Conservation (phyloP, 2,888 invertebrate genomes). For the Chloroclystis v-ata region DNA sequence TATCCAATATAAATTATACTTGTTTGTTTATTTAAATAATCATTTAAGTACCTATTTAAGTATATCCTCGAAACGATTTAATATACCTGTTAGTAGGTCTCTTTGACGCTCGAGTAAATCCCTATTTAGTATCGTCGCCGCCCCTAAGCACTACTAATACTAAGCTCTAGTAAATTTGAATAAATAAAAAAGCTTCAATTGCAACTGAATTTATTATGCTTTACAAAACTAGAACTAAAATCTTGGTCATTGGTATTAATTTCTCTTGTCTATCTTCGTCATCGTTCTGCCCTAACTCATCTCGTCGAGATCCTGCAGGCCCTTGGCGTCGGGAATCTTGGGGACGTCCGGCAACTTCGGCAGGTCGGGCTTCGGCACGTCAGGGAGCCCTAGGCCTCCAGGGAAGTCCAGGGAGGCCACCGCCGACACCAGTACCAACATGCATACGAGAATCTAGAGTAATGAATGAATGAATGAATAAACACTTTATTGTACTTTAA, state of each 20-base stretch:
- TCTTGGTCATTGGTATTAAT: no score
- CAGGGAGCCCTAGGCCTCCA: conserved; percentile 37
- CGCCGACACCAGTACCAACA: conserved; percentile 51
- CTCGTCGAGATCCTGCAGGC: conserved; percentile 32
- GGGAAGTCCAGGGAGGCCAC: conserved; percentile 41
- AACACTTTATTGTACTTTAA: no score
- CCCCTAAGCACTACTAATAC: neutral
- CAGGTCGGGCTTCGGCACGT: conserved; percentile 37
- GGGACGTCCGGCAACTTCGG: conserved; percentile 28
- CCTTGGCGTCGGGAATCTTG: conserved; percentile 30
- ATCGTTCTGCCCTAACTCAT: conserved; percentile 19
- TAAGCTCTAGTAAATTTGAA: neutral
- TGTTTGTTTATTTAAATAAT: no score
- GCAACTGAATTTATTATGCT: conserved; percentile 52
- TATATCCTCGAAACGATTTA: no score
- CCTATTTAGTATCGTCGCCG: no score
- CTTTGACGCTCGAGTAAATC: no score
- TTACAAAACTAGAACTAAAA: conserved; percentile 8
- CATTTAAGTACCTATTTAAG: no score
- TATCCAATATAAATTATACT: no score
- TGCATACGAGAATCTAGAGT: conserved; percentile 47
- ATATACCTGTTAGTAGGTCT: no score
- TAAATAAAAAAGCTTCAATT: conserved; percentile 23
- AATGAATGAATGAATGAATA: no score
- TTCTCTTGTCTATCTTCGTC: no score